phyloP scores from a whole-genome alignment of 2,888 invertebrate species.

The Asteroscopus sphinx region DNA sequence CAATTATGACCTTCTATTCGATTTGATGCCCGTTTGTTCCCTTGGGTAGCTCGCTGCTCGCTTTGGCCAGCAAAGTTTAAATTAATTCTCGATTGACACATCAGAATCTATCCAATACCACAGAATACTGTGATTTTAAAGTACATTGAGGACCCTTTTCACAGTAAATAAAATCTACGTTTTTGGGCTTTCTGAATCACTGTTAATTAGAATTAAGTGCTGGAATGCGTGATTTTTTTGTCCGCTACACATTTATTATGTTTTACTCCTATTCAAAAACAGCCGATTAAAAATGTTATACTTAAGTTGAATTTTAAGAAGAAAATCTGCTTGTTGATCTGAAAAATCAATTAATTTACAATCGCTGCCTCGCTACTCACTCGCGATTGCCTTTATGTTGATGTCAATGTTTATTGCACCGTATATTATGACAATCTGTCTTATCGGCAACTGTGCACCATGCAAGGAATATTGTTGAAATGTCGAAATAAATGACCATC shows the following conservation, averaged over 20 bases:
- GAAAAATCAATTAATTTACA: too few relatives aligned
- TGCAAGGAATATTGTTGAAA: too few relatives aligned
- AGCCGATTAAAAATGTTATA: too few relatives aligned
- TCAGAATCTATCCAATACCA: slow-evolving; percentile 78
- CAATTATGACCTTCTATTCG: slow-evolving; percentile 88
- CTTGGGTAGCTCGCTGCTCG: slow-evolving; percentile 79
- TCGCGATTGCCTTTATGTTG: too few relatives aligned
- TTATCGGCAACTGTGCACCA: too few relatives aligned
- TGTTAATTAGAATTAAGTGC: slow-evolving; percentile 39
- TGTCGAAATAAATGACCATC: too few relatives aligned
- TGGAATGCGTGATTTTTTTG: slow-evolving; percentile 31
- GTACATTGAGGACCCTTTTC: slow-evolving; percentile 70
- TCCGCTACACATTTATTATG: slow-evolving; percentile 10
- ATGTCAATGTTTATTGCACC: too few relatives aligned
- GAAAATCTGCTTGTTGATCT: too few relatives aligned
- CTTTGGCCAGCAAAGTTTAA: slow-evolving; percentile 86
- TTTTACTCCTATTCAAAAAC: neutral
- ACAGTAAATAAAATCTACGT: slow-evolving; percentile 62
- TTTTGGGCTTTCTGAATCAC: slow-evolving; percentile 43
- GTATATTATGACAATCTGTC: too few relatives aligned
- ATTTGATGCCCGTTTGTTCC: slow-evolving; percentile 85
- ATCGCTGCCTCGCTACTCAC: too few relatives aligned
- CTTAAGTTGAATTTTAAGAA: too few relatives aligned
- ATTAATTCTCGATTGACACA: slow-evolving; percentile 88
- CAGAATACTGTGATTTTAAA: slow-evolving; percentile 82